A percentile compares a stretch with the other conserved stretches of the same genome.
Evolutionary conservation across 2,113 vertebrate genomes (phyloP).

Genomic region (Solea senegalensis): DNA sequence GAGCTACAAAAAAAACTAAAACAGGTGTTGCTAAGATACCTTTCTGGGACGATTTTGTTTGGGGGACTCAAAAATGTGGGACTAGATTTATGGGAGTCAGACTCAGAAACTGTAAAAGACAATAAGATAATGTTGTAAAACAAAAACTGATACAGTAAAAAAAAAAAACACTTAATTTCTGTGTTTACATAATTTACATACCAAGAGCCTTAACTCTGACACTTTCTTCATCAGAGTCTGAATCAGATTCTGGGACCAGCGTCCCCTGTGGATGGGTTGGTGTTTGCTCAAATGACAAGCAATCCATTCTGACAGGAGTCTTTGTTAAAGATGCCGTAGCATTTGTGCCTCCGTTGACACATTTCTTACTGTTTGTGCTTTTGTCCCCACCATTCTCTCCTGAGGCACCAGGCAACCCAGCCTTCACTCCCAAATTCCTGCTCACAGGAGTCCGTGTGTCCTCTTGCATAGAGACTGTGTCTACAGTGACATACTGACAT

Average conservation of each 20-base stretch:
- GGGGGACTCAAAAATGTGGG: conserved; percentile 73
- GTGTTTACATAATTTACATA: conserved; percentile 27
- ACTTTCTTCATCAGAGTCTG: conserved; percentile 83
- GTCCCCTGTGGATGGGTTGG: conserved; percentile 62
- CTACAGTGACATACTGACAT: conserved; percentile 80
- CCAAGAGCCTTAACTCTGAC: conserved; percentile 34
- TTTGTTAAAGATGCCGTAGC: conserved; percentile 1
- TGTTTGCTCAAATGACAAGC: conserved; percentile 60
- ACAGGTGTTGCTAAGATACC: conserved; percentile 59
- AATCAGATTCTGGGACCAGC: conserved; percentile 84
- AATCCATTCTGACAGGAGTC: conserved; percentile 39
- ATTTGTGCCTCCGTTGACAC: conserved; percentile 16
- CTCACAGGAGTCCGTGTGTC: conserved; percentile 9
- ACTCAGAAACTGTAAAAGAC: conserved; percentile 62
- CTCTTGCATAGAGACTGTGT: conserved; percentile 15
- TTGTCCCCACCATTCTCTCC: conserved; percentile 20
- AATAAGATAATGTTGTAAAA: conserved; percentile 10
- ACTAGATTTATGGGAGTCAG: conserved; percentile 66
- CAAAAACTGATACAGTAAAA: background rate
- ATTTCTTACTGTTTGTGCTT: conserved; percentile 17
- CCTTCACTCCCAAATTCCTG: conserved; percentile 12
- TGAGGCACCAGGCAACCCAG: background rate
- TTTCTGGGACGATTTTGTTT: conserved; percentile 77
- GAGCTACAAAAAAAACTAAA: background rate
- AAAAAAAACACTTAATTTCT: background rate